Evolutionary conservation across 2,113 vertebrate species (phyloP).

Genomic region (Pardalotus punctatus): DNA sequence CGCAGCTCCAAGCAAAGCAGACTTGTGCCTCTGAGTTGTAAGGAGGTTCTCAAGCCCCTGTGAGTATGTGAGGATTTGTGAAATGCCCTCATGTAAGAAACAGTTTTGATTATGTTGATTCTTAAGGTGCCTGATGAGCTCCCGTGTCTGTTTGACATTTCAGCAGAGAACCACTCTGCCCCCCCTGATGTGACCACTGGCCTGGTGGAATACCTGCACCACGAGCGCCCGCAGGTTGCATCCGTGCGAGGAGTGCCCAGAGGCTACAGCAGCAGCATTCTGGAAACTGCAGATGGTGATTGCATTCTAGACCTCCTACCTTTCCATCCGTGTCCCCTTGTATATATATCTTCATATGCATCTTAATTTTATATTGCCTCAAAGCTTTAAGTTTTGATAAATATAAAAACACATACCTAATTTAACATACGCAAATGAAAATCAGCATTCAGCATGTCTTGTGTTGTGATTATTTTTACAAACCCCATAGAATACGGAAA

Average conservation of each 20-base stretch:
- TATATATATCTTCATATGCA: no score
- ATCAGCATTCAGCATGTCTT: not conserved
- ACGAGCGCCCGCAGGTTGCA: slow-evolving; percentile 82
- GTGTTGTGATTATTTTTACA: not conserved
- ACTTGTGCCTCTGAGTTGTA: not conserved
- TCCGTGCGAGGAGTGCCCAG: slow-evolving; percentile 83
- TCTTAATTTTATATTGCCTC: not conserved
- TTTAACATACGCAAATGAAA: not conserved
- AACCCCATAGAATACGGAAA: not conserved
- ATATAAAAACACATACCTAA: not conserved
- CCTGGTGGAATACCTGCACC: slow-evolving; percentile 77
- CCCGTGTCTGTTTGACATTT: slow-evolving; percentile 31
- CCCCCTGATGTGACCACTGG: slow-evolving; percentile 94
- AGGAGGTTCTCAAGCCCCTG: not conserved
- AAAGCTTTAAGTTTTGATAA: not conserved
- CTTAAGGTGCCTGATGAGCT: not conserved
- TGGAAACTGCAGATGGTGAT: slow-evolving; percentile 95
- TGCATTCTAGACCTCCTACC: not conserved
- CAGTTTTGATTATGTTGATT: not conserved
- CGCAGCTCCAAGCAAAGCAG: not conserved
- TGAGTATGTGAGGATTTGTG: not conserved
- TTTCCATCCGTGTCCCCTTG: not conserved
- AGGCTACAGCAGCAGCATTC: slow-evolving; percentile 77
- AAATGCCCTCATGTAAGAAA: not conserved
- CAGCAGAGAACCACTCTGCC: slow-evolving; percentile 86